Percentiles rank a stretch among this genome's conserved stretches.
Conservation (phyloP, 2,797 vertebrate species). For the Gorsachius magnificus region DNA sequence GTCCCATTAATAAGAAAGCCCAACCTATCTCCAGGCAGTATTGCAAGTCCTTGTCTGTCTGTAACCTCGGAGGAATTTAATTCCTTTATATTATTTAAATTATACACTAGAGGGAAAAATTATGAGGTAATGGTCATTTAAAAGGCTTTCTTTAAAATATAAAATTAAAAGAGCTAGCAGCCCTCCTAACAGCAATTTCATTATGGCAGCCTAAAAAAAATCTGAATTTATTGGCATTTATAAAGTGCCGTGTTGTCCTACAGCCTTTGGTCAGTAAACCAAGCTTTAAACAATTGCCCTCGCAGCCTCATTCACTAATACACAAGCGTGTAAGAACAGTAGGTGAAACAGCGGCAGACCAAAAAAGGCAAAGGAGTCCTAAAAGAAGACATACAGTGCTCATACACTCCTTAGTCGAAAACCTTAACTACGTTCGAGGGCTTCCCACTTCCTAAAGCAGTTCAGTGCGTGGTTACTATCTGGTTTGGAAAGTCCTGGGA, state of each 20-base stretch:
- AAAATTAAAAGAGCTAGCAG: slow-evolving; percentile 26
- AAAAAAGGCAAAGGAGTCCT: not conserved
- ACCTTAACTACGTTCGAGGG: not conserved
- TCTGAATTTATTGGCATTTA: not conserved
- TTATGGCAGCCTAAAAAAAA: not conserved
- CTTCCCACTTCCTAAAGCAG: not conserved
- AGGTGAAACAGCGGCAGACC: not conserved
- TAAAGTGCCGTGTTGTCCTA: not conserved
- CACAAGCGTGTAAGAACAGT: not conserved
- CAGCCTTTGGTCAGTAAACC: not conserved
- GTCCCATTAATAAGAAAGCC: slow-evolving; percentile 38
- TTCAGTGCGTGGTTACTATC: not conserved
- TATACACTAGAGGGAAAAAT: slow-evolving; percentile 46
- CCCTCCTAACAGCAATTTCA: not conserved
- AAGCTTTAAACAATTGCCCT: not conserved
- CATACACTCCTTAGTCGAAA: not conserved
- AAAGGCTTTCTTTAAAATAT: slow-evolving; percentile 48
- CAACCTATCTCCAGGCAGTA: slow-evolving; percentile 54
- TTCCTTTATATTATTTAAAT: slow-evolving; percentile 71
- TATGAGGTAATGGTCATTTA: slow-evolving; percentile 20
- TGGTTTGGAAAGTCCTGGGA: not conserved
- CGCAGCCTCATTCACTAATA: not conserved
- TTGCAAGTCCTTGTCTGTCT: slow-evolving; percentile 51
- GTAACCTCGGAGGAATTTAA: slow-evolving; percentile 60
- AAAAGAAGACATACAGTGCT: not conserved